A percentile compares a stretch with the other conserved stretches of the same genome.
Conservation (phyloP, 2,888 invertebrate genomes). For the Tetragonisca angustula region DNA sequence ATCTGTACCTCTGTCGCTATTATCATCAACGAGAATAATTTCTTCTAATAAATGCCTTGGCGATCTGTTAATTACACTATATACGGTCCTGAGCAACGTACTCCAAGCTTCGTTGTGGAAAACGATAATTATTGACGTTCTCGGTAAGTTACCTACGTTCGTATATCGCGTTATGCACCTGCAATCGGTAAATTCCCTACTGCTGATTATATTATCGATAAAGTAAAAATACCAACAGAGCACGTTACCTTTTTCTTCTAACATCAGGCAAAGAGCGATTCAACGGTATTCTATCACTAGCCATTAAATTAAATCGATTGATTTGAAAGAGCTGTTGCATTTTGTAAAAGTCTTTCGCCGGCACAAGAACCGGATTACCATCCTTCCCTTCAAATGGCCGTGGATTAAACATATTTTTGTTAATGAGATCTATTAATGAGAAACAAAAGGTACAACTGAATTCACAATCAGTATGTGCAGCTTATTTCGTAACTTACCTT, state of each 20-base stretch:
- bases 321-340: conserved; percentile 93
- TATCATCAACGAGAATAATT: conserved; percentile 95
- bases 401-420: conserved; percentile 92
- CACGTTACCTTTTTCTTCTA: conserved; percentile 89
- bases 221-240: neutral
- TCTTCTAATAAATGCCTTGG: conserved; percentile 91
- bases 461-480: neutral
- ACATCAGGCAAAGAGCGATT: conserved; percentile 94
- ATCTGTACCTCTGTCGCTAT: conserved; percentile 90
- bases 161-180: conserved; percentile 88
- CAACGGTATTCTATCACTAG: conserved; percentile 94
- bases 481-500: conserved; percentile 85
- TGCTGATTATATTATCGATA: neutral
- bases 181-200: conserved; percentile 55
- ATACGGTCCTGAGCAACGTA: conserved; percentile 96
- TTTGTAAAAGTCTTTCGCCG: conserved; percentile 89
- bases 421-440: conserved; percentile 86
- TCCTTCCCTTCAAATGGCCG: conserved; percentile 90
- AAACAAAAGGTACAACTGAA: conserved; percentile 53
- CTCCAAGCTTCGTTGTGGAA: conserved; percentile 99
- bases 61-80: conserved; percentile 96
- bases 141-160: conserved; percentile 89
- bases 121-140: conserved; percentile 96
- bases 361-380: conserved; percentile 92
- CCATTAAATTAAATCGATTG: conserved; percentile 94